Base-by-base conservation (phyloP, 2,113 vertebrate species). In the Amphiprion ocellaris region DNA sequence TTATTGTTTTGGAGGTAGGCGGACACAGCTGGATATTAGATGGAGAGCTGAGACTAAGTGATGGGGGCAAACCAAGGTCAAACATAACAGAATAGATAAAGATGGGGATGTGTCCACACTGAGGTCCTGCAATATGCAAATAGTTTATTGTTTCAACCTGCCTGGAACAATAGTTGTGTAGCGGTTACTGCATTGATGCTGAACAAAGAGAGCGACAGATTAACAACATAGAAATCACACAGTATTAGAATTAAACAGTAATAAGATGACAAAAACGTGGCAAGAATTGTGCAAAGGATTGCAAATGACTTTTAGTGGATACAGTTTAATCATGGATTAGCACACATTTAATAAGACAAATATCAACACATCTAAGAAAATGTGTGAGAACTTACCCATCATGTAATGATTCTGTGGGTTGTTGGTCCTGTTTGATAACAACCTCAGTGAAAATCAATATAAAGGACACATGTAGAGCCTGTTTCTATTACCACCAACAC, bases 1-100 rank as follows among this genome's bases (percentile, higher is more conserved):
- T 93, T 90, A 88, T 93, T 93, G 90, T 92, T 92, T 89, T 85
- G 73, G 77, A 69, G 50, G 76, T 62, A 70, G 15, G 66, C 15
- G 68, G 82, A 65, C 79, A 64, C 90, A 89, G 87, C 78, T 85
- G 89, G 86, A 79, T 69, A 75, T 80, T 47, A 58, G 68, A 69
- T 46, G 69, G 54, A 84, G 64, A 61, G 70, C 49, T 33, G 61
- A 10, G 12, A 67, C 69, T 63, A 72, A 74, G 28, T 63, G 68
- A 78, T 4, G 24, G 56, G 63, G 78, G 62, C 39, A 50, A 77
- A 59, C 59, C 83, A 91, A 93, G 90, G 91, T 91, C 89, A 90
- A 46, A 84, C 79, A 28, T 23, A 23, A 37, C 58, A 70, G 79
- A 53, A 5, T 12, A 62, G 67, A 85, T 68, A 74, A 67, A 79